Percentiles rank a stretch among this genome's conserved stretches.
Conservation (phyloP, 2,113 vertebrate species). For the Andinoacara biseriatus region DNA sequence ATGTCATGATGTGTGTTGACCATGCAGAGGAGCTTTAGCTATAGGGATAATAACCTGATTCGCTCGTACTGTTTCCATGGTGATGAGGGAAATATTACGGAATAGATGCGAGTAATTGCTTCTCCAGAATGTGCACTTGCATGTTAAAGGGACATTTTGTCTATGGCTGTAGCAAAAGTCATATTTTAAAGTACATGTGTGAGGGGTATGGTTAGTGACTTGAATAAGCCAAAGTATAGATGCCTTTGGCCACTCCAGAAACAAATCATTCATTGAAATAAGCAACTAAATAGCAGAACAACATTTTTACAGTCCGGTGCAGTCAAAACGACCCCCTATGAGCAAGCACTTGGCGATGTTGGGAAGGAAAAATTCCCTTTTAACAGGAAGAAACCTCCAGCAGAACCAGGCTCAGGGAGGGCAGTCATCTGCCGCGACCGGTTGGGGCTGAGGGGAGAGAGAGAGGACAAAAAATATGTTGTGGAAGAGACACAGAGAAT, state of each 20-base stretch:
- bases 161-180: background rate
- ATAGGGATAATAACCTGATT: constrained; percentile 21
- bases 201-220: background rate
- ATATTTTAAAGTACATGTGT: background rate
- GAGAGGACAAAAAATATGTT: too few relatives aligned
- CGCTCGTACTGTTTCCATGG: constrained; percentile 44
- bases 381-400: too few relatives aligned
- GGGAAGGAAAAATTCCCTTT: too few relatives aligned
- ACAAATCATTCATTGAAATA: background rate
- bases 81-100: constrained; percentile 12
- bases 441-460: too few relatives aligned
- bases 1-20: constrained; percentile 24
- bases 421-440: too few relatives aligned
- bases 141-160: constrained; percentile 7
- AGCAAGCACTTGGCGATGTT: too few relatives aligned
- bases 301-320: background rate
- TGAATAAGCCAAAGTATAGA: background rate
- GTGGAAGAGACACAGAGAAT: too few relatives aligned
- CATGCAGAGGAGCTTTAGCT: constrained; percentile 13
- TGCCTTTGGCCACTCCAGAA: background rate
- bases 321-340: too few relatives aligned
- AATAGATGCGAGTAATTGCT: constrained; percentile 34
- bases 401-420: too few relatives aligned
- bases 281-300: background rate
- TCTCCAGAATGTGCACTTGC: background rate